These are phyloP conservation scores for Cryptocephalus moraei DNA, from an alignment of 2,888 invertebrate genomes.

Conservation along the genomic window DNA sequence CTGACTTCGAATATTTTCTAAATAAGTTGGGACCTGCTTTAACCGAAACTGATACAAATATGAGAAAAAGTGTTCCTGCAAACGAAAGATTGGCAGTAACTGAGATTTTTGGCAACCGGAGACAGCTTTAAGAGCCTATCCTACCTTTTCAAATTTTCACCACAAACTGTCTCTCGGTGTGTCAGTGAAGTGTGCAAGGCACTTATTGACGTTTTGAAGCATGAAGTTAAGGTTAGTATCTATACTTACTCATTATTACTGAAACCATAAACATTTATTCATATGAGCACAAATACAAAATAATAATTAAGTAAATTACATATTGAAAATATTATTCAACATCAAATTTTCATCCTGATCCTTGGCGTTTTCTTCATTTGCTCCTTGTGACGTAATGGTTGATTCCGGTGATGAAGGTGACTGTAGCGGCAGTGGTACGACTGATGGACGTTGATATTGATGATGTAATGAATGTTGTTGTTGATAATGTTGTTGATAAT, in stretches of 20 bases:
- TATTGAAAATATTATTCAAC: too few relatives aligned
- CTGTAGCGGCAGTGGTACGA: too few relatives aligned
- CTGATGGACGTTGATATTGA: too few relatives aligned
- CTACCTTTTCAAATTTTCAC: conserved; percentile 18
- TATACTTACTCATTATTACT: conserved; percentile 2
- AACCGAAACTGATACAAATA: conserved; percentile 12
- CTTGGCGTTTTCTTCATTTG: too few relatives aligned
- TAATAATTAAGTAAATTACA: too few relatives aligned
- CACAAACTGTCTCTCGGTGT: conserved; percentile 11
- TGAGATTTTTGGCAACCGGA: conserved; percentile 16
- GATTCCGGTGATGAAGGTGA: too few relatives aligned
- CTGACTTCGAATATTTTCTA: conserved; percentile 15
- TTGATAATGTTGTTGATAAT: too few relatives aligned
- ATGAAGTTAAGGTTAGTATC: conserved; percentile 12
- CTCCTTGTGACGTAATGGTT: too few relatives aligned
- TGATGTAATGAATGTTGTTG: too few relatives aligned
- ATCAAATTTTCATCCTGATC: too few relatives aligned
- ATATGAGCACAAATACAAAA: too few relatives aligned
- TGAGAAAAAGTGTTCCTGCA: conserved; percentile 14
- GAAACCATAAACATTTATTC: too few relatives aligned
- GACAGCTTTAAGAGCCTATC: conserved; percentile 16
- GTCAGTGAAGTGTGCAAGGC: conserved; percentile 14
- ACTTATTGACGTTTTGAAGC: conserved; percentile 10
- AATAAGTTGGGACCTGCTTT: conserved; percentile 12
- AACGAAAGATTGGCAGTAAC: conserved; percentile 14